A percentile compares a stretch with the other conserved stretches of the same genome.
phyloP scores from a whole-genome alignment of 2,888 invertebrate genomes.

The Lycocerus yunnanus region DNA sequence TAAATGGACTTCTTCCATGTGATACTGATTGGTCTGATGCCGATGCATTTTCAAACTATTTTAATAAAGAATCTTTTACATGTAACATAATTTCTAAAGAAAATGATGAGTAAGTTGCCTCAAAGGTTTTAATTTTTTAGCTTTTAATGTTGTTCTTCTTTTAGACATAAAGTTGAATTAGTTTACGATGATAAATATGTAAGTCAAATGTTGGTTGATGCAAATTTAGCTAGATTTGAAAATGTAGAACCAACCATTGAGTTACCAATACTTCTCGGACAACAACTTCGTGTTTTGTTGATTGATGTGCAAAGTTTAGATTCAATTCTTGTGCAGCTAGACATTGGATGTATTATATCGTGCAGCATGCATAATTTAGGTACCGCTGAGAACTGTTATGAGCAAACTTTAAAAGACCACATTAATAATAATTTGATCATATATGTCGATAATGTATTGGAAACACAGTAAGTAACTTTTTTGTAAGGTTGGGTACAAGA shows the following conservation, averaged over 20 bases:
- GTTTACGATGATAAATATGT: slow-evolving; percentile 39
- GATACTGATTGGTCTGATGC: slow-evolving; percentile 64
- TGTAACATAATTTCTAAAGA: slow-evolving; percentile 61
- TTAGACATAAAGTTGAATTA: slow-evolving; percentile 45
- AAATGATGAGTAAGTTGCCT: slow-evolving; percentile 56
- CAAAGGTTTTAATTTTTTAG: slow-evolving; percentile 40
- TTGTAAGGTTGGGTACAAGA: not conserved
- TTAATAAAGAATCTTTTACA: slow-evolving; percentile 63
- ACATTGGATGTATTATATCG: slow-evolving; percentile 56
- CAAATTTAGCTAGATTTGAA: slow-evolving; percentile 39
- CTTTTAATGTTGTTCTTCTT: slow-evolving; percentile 2
- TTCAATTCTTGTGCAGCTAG: slow-evolving; percentile 56
- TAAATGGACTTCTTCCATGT: slow-evolving; percentile 64
- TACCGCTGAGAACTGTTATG: slow-evolving; percentile 52
- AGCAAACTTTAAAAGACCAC: slow-evolving; percentile 61
- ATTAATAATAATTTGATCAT: slow-evolving; percentile 56
- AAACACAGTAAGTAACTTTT: slow-evolving; percentile 52
- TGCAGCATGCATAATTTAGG: slow-evolving; percentile 60
- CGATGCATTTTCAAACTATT: slow-evolving; percentile 62
- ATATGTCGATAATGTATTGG: slow-evolving; percentile 55
- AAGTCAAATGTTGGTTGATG: slow-evolving; percentile 39
- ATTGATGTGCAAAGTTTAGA: slow-evolving; percentile 52
- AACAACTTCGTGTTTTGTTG: slow-evolving; percentile 54
- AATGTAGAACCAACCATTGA: slow-evolving; percentile 45
- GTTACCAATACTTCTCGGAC: slow-evolving; percentile 53